Conservation (phyloP, 2,113 vertebrate genomes). For the Alethe castanea region DNA sequence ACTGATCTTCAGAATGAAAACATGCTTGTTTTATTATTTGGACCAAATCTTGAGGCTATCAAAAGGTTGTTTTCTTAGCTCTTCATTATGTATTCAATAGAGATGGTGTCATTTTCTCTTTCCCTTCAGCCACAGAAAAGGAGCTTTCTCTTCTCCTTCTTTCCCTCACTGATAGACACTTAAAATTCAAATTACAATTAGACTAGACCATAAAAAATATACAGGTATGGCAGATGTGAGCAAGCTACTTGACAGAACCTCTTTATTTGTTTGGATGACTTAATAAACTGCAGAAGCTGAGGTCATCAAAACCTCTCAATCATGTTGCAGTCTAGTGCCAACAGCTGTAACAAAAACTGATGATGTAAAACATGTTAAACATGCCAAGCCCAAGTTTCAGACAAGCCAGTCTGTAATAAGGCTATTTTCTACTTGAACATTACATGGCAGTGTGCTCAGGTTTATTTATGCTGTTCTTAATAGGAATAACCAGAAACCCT, state of each 20-base stretch:
- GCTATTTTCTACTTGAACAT: conserved; percentile 31
- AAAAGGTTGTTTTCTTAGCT: neutral
- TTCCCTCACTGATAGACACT: neutral
- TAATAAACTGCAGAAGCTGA: conserved; percentile 52
- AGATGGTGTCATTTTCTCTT: neutral
- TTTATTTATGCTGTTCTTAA: conserved; percentile 35
- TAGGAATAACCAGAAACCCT: neutral
- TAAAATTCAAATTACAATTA: conserved; percentile 6
- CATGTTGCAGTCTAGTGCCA: conserved; percentile 21
- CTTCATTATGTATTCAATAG: neutral
- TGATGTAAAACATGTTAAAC: conserved; percentile 51
- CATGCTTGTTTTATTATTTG: neutral
- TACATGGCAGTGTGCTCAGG: neutral
- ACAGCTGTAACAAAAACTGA: conserved; percentile 45
- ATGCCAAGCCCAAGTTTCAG: conserved; percentile 29
- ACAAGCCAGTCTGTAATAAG: conserved; percentile 2
- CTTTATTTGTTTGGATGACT: conserved; percentile 48
- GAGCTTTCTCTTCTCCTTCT: neutral
- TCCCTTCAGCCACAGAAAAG: neutral
- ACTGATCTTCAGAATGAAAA: neutral
- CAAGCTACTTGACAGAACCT: conserved; percentile 1
- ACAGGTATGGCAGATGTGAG: conserved; percentile 35
- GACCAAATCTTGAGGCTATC: neutral
- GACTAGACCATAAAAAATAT: neutral
- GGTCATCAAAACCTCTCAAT: conserved; percentile 56